phyloP scores from a whole-genome alignment of 2,113 vertebrate genomes.

The Triplophysa rosa region DNA sequence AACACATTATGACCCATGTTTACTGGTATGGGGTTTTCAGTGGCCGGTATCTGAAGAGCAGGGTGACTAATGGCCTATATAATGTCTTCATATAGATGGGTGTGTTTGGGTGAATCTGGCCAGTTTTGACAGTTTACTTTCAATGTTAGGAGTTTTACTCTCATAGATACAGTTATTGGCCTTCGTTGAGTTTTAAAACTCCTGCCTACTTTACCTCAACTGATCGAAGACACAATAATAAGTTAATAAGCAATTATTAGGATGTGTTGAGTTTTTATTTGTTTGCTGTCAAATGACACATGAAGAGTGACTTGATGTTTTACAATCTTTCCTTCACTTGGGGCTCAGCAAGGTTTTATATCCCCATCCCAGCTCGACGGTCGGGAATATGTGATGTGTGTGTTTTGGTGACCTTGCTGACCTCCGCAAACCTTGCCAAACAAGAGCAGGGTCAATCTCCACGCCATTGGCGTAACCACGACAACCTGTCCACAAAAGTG shows the following conservation, averaged over 20 bases:
- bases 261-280: neutral
- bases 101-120: neutral
- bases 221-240: too few species aligned
- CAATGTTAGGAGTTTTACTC: neutral
- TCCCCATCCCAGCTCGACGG: slow-evolving; percentile 2
- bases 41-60: neutral
- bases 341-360: neutral
- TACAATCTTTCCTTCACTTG: neutral
- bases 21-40: neutral
- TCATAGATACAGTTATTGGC: too few species aligned
- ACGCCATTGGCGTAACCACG: slow-evolving; percentile 51
- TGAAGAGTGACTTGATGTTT: neutral
- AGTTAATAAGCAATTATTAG: too few species aligned
- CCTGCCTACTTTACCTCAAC: too few species aligned
- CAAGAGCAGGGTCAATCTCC: slow-evolving; percentile 52
- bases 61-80: neutral
- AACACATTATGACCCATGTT: neutral
- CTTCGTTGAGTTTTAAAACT: too few species aligned
- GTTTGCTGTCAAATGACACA: neutral
- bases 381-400: slow-evolving; percentile 31
- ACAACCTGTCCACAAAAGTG: slow-evolving; percentile 62
- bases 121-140: neutral
- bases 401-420: slow-evolving; percentile 46
- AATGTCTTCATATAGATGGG: neutral
- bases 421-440: slow-evolving; percentile 48